Base-by-base conservation (phyloP, 2,888 invertebrate genomes). In the Allygus modestus region DNA sequence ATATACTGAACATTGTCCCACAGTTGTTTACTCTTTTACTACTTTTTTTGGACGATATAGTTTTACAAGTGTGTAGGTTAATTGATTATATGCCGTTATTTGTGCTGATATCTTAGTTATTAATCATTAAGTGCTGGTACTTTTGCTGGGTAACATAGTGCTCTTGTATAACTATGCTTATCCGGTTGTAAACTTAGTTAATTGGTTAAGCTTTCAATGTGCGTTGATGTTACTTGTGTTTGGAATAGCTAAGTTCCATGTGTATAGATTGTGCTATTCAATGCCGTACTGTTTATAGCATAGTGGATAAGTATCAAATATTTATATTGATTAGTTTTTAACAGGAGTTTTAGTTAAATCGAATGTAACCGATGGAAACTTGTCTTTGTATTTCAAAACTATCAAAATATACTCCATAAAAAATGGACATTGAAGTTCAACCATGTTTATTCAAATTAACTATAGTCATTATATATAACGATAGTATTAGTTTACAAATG, bases 111-210 rank as follows among this genome's bases (percentile, higher is more conserved):
- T 9, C 17, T 12, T 46, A 46, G n/a, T 17, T 12, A 46, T 17
- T 46, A 46, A 12, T 4, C 12, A 46, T 17, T 46, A 17, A 12
- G n/a, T 46, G 46, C 46, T 46, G 46, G 46, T 46, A 17, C 46
- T 46, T 41, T 7, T 37, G 37, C 37, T 37, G 37, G 37, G 37
- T 37, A 37, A 37, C 37, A 37, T 37, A 37, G 46, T 9, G 46
- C 46, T 46, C 46, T 46, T 17, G 7, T 58, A 23, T 17, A 51
- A 51, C 51, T 51, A n/a, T 51, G 58, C 58, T 58, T 58, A 58
- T 23, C n/a, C 58, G 0, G 23, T 51, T 58, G 58, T 17, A 51
- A 23, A 58, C 58, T 23, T 58, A 58, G 58, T 58, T 58, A 0
- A 12, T 41, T 41, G 41, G 11, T 7, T 51, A 51, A 12, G 58